phyloP scores from a whole-genome alignment of 2,797 vertebrate genomes.

The Nannoperca australis region DNA sequence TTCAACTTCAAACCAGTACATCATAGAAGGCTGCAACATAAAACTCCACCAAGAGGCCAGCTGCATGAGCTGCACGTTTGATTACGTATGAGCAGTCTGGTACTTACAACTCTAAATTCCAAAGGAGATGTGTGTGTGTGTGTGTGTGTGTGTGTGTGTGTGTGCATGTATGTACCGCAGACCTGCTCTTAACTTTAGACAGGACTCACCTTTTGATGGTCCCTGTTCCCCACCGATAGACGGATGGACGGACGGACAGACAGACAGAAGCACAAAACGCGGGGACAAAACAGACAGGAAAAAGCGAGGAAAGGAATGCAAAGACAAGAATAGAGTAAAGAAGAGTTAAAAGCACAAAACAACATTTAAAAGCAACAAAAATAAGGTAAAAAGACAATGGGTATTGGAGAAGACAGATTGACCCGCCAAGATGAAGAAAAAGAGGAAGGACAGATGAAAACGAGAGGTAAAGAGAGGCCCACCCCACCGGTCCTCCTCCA shows the following conservation, averaged over 20 bases:
- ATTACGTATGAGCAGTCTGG: conserved; percentile 7
- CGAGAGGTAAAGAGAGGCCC: conserved; percentile 54
- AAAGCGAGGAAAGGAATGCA: conserved; percentile 10
- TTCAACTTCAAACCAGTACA: conserved; percentile 9
- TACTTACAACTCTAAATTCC: conserved; percentile 35
- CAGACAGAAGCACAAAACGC: conserved; percentile 34
- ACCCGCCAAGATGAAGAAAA: conserved; percentile 39
- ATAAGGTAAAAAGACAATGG: not conserved
- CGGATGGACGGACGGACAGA: conserved; percentile 35
- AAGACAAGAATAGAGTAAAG: conserved; percentile 15
- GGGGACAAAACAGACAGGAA: conserved; percentile 22
- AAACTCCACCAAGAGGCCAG: conserved; percentile 30
- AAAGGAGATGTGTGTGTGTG: not conserved
- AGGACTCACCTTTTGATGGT: conserved; percentile 76
- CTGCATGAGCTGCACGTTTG: conserved; percentile 17
- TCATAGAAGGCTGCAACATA: not conserved
- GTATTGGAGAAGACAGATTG: conserved; percentile 26
- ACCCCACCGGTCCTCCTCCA: conserved; percentile 70
- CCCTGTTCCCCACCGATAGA: conserved; percentile 40
- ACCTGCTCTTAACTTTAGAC: conserved; percentile 60
- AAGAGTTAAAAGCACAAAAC: conserved; percentile 13
- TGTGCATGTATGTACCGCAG: conserved; percentile 29
- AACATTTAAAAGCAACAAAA: conserved; percentile 10
- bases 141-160: conserved; percentile 17
- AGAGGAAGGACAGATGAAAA: conserved; percentile 49